Base-by-base conservation (phyloP, 2,888 invertebrate genomes). In the Cerceris rybyensis region DNA sequence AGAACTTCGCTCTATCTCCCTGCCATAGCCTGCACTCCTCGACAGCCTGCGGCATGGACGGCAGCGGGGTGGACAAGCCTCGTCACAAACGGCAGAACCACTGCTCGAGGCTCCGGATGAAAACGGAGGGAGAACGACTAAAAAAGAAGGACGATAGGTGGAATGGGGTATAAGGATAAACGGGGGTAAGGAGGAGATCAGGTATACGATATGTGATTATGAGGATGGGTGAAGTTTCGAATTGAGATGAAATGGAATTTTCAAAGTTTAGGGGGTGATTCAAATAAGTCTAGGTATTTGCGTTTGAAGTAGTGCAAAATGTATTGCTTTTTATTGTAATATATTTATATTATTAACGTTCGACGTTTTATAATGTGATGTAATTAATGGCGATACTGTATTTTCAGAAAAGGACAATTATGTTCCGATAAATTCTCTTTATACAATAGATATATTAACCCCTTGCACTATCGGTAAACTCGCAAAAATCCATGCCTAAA, bases 131-230 rank as follows among this genome's bases (percentile, higher is more conserved):
- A 72, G 59, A 57, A 55, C 28, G 61, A 43, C 41, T 63, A 63
- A 49, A 57, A 55, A 17, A 42, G 70, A 39, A 14, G 41, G 52
- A 57, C 14, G 7, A 59, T 17, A 55, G 60, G 11, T 43, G 66
- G 63, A 41, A 57, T 42, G 49, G 46, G 50, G 49, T 14, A 28
- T 16, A n/a, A 16, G 60, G 6, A 9, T 13, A 16, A 49, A 54
- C 17, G 43, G 58, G 64, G 55, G 68, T 55, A 55, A 13, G 61
- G 42, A 64, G 55, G 80, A 80, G 77, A 81, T 86, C 85, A 89
- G 91, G 88, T 90, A 90, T 66, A 87, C 87, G 84, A 88, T 90
- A 91, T 90, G 88, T 88, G 89, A 91, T 91, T 90, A 91, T 87
- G 80, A 84, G 86, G 88, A 89, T 88, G 87, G 89, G 90, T 88